A percentile compares a stretch with the other conserved stretches of the same genome.
Conservation (phyloP, 2,113 vertebrate species). For the Apaloderma vittatum region DNA sequence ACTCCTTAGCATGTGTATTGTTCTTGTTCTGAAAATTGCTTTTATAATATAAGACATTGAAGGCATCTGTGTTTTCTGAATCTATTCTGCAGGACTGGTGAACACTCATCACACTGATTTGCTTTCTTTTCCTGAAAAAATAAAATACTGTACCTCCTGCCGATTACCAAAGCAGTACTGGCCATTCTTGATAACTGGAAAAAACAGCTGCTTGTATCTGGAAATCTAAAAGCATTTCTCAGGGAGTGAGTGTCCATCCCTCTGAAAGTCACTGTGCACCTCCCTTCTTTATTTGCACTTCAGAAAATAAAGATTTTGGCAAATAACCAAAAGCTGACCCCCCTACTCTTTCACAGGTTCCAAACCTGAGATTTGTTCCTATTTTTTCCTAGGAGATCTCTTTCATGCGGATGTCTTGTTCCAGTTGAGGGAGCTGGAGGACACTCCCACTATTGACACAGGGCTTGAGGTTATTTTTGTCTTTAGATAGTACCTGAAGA, state of each 20-base stretch:
- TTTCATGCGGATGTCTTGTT: not conserved
- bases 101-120: not conserved
- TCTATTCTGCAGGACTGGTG: not conserved
- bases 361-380: not conserved
- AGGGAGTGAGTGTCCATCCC: rapidly evolving
- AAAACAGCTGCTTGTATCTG: not conserved
- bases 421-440: not conserved
- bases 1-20: not conserved
- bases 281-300: not conserved
- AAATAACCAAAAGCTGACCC: not conserved
- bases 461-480: not conserved
- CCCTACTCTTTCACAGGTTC: not conserved
- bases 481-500: not conserved
- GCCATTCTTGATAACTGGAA: not conserved
- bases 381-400: not conserved
- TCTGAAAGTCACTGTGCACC: not conserved
- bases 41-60: not conserved
- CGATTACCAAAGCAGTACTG: not conserved
- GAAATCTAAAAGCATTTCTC: not conserved
- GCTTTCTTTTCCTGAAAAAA: not conserved
- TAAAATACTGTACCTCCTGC: not conserved
- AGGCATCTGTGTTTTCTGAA: not conserved
- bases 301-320: not conserved
- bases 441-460: not conserved
- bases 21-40: not conserved